phyloP scores from a whole-genome alignment of 2,888 invertebrate species.

The Hofmannophila pseudospretella region DNA sequence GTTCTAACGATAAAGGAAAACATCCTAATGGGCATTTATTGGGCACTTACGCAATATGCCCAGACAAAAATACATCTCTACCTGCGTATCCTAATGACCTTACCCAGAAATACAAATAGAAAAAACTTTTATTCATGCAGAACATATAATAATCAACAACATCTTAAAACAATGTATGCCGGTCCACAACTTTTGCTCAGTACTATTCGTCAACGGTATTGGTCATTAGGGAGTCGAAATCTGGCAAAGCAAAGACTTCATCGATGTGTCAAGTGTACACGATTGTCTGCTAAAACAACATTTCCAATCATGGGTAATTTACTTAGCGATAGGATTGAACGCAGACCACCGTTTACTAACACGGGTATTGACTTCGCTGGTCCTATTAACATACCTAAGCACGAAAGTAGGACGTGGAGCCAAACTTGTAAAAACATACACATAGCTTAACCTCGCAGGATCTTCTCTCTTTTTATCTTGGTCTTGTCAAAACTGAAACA shows the following conservation, averaged over 20 bases:
- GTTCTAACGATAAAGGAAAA: too few relatives aligned
- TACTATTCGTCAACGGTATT: constrained; percentile 11
- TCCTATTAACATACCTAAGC: constrained; percentile 9
- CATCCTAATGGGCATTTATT: too few relatives aligned
- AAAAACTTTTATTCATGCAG: constrained; percentile 13
- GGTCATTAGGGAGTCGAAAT: constrained; percentile 18
- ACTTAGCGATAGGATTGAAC: constrained; percentile 6
- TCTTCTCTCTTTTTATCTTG: too few relatives aligned
- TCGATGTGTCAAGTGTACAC: constrained; percentile 13
- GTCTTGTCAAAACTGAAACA: too few relatives aligned
- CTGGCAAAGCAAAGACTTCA: constrained; percentile 9
- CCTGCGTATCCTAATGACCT: too few relatives aligned
- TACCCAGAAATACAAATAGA: too few relatives aligned
- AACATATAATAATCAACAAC: constrained; percentile 15
- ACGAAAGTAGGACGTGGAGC: not conserved
- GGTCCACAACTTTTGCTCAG: constrained; percentile 13
- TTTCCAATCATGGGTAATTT: constrained; percentile 15
- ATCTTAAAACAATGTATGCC: constrained; percentile 11
- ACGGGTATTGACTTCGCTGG: constrained; percentile 17
- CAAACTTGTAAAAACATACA: not conserved
- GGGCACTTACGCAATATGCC: too few relatives aligned
- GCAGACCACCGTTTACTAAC: constrained; percentile 16
- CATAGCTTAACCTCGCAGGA: too few relatives aligned
- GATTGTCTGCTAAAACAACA: constrained; percentile 9
- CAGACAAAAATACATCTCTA: too few relatives aligned